These are phyloP conservation scores for Fistularia commersonii DNA, from an alignment of 2,797 vertebrate genomes.

Conservation along the genomic window DNA sequence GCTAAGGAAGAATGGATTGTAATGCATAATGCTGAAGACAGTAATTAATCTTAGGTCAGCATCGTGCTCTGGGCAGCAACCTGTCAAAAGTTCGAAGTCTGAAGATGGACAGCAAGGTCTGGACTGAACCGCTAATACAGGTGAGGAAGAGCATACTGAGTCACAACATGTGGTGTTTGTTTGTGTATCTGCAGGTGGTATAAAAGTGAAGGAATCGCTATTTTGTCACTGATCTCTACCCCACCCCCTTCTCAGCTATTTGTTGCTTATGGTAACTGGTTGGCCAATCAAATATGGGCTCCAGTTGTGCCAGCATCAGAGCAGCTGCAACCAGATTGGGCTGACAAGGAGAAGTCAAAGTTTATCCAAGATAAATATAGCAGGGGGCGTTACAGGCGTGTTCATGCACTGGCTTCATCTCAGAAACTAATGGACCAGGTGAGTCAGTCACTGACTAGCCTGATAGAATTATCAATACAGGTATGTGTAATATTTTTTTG, in stretches of 20 bases:
- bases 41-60: slow-evolving; percentile 50
- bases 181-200: background rate
- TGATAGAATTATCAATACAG: background rate
- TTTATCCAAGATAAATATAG: slow-evolving; percentile 75
- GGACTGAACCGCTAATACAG: slow-evolving; percentile 75
- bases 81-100: slow-evolving; percentile 76
- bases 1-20: too few species aligned
- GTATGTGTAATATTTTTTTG: background rate
- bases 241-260: slow-evolving; percentile 65
- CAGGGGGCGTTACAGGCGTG: slow-evolving; percentile 65
- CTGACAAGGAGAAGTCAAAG: slow-evolving; percentile 50
- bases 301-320: slow-evolving; percentile 56
- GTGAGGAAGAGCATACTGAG: slow-evolving; percentile 34
- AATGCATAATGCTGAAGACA: background rate
- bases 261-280: slow-evolving; percentile 65
- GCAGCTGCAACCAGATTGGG: slow-evolving; percentile 57
- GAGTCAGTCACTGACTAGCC: background rate
- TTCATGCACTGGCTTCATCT: slow-evolving; percentile 63
- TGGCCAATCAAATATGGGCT: slow-evolving; percentile 73
- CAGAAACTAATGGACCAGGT: slow-evolving; percentile 69
- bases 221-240: background rate
- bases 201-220: background rate
- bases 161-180: background rate
- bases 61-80: slow-evolving; percentile 61
- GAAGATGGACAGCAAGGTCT: slow-evolving; percentile 75